Percentiles rank a stretch among this genome's conserved stretches.
phyloP scores from a whole-genome alignment of 1,140 invertebrate genomes.

The Aporrectodea caliginosa region DNA sequence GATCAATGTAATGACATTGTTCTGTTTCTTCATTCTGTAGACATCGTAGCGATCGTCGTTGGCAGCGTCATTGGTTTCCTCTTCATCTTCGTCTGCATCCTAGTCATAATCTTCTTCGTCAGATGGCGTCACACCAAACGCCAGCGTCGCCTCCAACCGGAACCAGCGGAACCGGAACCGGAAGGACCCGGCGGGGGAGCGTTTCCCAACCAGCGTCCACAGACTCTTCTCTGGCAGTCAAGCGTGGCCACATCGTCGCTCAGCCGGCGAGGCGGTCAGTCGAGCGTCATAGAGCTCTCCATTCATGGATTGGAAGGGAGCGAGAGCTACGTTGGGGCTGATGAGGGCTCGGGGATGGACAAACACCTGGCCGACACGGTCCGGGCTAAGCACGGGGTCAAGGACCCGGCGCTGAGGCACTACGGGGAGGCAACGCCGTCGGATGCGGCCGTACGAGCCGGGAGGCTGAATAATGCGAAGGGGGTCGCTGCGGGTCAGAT shows the following conservation, averaged over 20 bases:
- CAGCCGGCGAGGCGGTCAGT: not conserved
- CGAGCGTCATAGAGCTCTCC: not conserved
- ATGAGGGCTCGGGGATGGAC: not conserved
- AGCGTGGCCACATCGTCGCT: not conserved
- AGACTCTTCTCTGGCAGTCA: not conserved
- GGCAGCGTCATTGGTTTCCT: not conserved
- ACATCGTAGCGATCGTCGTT: not conserved
- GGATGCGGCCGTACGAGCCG: not conserved
- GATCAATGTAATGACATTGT: no score
- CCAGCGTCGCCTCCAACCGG: no score
- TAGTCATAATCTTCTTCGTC: not conserved
- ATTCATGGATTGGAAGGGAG: no score
- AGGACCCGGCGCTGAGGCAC: not conserved
- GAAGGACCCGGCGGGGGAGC: not conserved
- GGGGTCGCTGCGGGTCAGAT: no score
- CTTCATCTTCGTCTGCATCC: not conserved
- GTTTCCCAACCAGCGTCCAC: not conserved
- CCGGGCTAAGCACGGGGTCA: not conserved
- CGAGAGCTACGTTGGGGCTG: no score
- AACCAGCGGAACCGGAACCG: no score
- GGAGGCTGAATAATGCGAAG: no score
- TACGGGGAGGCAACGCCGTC: not conserved
- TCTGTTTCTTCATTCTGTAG: not conserved
- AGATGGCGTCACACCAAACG: no score
- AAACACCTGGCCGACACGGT: not conserved